phyloP scores from a whole-genome alignment of 2,888 invertebrate species.

The Parnassius apollo region DNA sequence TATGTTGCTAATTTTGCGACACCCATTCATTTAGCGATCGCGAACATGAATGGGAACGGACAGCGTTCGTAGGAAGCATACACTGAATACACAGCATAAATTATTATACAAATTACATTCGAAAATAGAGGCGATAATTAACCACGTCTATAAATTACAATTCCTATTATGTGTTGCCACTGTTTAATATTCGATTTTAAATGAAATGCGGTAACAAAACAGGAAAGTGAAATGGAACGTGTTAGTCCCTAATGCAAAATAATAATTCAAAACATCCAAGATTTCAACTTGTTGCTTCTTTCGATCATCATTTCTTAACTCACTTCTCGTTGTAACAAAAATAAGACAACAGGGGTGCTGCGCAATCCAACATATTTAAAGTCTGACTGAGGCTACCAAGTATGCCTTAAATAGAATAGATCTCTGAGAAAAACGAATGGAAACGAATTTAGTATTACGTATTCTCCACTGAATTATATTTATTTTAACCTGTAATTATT shows the following conservation, averaged over 20 bases:
- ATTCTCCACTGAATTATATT: neutral
- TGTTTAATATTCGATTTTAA: constrained; percentile 49
- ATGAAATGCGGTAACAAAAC: constrained; percentile 36
- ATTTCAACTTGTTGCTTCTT: constrained; percentile 35
- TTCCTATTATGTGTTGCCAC: constrained; percentile 31
- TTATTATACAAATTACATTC: constrained; percentile 60
- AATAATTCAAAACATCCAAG: constrained; percentile 33
- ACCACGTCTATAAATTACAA: constrained; percentile 41
- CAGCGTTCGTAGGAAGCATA: constrained; percentile 51
- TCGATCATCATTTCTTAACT: constrained; percentile 22
- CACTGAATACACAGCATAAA: constrained; percentile 51
- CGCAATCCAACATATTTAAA: constrained; percentile 25
- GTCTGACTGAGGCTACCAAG: constrained; percentile 26
- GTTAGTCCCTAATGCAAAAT: constrained; percentile 34
- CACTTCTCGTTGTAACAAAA: constrained; percentile 19
- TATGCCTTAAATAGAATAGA: constrained; percentile 25
- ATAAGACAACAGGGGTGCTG: constrained; percentile 26
- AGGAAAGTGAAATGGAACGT: constrained; percentile 30
- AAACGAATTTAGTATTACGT: neutral
- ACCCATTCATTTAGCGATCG: constrained; percentile 72
- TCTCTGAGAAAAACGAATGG: constrained; percentile 17
- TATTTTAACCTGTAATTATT: constrained; percentile 10
- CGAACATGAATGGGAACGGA: constrained; percentile 70
- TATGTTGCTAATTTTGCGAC: constrained; percentile 71
- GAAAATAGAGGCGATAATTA: constrained; percentile 56